A percentile compares a stretch with the other conserved stretches of the same genome.
Evolutionary conservation across 2,888 invertebrate genomes (phyloP).

Genomic region (Rutpela maculata): DNA sequence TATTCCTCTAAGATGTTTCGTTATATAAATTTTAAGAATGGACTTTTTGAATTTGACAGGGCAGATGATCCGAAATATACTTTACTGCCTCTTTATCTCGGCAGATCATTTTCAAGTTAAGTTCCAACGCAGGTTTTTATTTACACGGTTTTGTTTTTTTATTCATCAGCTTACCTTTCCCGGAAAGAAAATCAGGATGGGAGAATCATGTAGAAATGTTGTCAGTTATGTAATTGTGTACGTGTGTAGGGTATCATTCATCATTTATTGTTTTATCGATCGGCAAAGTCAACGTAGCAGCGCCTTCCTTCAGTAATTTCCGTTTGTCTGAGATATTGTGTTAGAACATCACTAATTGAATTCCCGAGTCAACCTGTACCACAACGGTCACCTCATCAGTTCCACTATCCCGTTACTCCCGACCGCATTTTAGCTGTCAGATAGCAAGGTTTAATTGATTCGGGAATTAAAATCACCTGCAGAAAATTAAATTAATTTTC

Average conservation of each 20-base stretch:
- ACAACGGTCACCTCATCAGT: slow-evolving; percentile 50
- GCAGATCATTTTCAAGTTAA: no score
- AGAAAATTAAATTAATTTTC: slow-evolving; percentile 42
- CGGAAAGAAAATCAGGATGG: slow-evolving; percentile 19
- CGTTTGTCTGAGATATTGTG: slow-evolving; percentile 59
- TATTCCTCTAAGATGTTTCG: no score
- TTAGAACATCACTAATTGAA: slow-evolving; percentile 67
- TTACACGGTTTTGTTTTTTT: neutral
- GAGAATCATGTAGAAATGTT: slow-evolving; percentile 11
- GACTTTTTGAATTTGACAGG: no score
- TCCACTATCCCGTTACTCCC: slow-evolving; percentile 36
- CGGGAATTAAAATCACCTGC: slow-evolving; percentile 45
- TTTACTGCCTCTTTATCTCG: no score
- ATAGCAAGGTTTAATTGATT: slow-evolving; percentile 48
- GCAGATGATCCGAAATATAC: no score
- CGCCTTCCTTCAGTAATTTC: slow-evolving; percentile 51
- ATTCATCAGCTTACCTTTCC: neutral
- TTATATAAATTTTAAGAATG: no score
- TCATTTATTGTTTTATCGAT: slow-evolving; percentile 42
- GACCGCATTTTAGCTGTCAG: slow-evolving; percentile 49
- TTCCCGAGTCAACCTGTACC: slow-evolving; percentile 53
- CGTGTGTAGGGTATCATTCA: slow-evolving; percentile 25
- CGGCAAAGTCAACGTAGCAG: slow-evolving; percentile 42
- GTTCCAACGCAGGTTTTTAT: no score
- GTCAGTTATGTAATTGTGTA: slow-evolving; percentile 8